Conservation (phyloP, 2,888 invertebrate genomes). For the Tipula confusa region DNA sequence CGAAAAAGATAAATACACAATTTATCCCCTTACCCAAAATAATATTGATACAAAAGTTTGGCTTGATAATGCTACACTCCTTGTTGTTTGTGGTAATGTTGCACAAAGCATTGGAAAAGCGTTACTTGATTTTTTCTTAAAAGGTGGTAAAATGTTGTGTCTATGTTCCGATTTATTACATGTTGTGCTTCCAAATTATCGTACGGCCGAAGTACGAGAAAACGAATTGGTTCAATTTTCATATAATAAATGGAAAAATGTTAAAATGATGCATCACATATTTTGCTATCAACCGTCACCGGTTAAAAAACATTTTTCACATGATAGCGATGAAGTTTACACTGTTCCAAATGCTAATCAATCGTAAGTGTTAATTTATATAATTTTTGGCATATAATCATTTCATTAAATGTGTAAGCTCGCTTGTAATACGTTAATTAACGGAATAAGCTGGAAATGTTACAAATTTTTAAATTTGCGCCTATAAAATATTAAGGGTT, state of each 20-base stretch:
- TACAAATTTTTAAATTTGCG: neutral
- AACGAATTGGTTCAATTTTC: constrained; percentile 79
- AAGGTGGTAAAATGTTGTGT: constrained; percentile 70
- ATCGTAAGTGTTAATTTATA: constrained; percentile 45
- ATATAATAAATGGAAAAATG: constrained; percentile 77
- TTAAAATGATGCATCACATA: constrained; percentile 82
- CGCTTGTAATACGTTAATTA: neutral
- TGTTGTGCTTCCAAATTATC: constrained; percentile 72
- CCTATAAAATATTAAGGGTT: neutral
- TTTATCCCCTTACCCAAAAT: constrained; percentile 56
- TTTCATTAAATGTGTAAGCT: constrained; percentile 14
- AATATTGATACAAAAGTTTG: constrained; percentile 46
- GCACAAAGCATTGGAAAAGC: constrained; percentile 60
- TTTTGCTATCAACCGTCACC: constrained; percentile 86
- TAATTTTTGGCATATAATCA: neutral
- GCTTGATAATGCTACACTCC: constrained; percentile 61
- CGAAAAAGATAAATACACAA: constrained; percentile 67
- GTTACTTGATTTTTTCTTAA: constrained; percentile 66
- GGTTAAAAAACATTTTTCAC: constrained; percentile 74
- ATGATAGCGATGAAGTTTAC: constrained; percentile 62
- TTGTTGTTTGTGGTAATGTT: constrained; percentile 75
- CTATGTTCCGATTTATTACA: constrained; percentile 77
- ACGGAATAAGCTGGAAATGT: neutral
- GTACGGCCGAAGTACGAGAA: constrained; percentile 80
- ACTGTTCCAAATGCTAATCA: constrained; percentile 49